These are phyloP conservation scores for Stercorarius parasiticus DNA, from an alignment of 2,113 vertebrate genomes.

Conservation along the genomic window DNA sequence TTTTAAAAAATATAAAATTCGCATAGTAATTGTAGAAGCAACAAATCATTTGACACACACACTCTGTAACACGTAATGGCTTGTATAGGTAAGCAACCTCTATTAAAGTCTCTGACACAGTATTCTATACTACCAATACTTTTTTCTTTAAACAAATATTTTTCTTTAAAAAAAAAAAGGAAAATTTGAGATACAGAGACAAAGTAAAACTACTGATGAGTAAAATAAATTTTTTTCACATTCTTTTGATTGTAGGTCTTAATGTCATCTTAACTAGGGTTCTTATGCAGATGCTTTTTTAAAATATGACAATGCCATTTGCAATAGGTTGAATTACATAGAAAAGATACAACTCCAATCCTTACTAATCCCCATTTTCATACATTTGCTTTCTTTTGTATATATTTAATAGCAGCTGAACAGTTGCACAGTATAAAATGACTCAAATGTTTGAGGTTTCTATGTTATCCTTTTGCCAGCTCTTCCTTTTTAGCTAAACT, in stretches of 20 bases:
- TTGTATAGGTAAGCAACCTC: neutral
- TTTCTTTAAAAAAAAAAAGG: neutral
- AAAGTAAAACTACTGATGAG: neutral
- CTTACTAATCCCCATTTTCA: neutral
- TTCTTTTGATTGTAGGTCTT: neutral
- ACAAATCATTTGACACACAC: neutral
- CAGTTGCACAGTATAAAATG: neutral
- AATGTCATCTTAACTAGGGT: neutral
- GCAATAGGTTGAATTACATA: neutral
- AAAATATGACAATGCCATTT: neutral
- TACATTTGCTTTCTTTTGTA: neutral
- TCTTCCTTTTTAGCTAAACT: neutral
- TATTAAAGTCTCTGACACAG: neutral
- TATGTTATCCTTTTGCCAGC: neutral
- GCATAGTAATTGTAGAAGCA: neutral
- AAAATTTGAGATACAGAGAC: rapidly evolving
- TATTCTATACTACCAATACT: neutral
- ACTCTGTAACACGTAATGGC: neutral
- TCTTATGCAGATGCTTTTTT: neutral
- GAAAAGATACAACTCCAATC: neutral
- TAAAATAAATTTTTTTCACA: neutral
- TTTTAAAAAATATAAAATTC: neutral
- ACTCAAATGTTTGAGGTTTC: neutral
- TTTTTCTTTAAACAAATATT: neutral
- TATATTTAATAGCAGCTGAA: neutral